Evolutionary conservation across 2,113 vertebrate species (phyloP).

Genomic region (Phyllopteryx taeniolatus): DNA sequence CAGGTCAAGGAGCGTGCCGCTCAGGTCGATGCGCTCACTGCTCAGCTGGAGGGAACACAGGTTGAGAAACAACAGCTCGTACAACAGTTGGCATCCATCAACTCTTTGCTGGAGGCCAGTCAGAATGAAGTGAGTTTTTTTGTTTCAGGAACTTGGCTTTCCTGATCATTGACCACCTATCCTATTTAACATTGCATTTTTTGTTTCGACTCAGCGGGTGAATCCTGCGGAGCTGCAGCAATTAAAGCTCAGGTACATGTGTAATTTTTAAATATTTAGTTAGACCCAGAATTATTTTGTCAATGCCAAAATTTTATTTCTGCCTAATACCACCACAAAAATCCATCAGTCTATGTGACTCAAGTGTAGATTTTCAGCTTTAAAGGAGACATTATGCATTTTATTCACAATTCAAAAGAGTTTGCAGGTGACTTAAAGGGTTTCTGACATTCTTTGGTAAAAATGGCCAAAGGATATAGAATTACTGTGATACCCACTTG

Average conservation of each 20-base stretch:
- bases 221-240: conserved; percentile 71
- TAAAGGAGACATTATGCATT: no score
- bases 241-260: conserved; percentile 76
- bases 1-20: conserved; percentile 73
- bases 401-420: no score
- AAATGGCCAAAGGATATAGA: no score
- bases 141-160: neutral
- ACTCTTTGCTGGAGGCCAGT: conserved; percentile 82
- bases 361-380: no score
- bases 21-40: conserved; percentile 74
- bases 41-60: conserved; percentile 74
- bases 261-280: neutral
- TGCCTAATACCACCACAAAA: no score
- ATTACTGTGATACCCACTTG: no score
- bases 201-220: conserved; percentile 18
- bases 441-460: no score
- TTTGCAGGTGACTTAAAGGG: no score
- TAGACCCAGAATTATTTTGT: neutral
- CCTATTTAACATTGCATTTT: neutral
- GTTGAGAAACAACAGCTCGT: conserved; percentile 77
- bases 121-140: conserved; percentile 70
- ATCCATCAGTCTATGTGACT: no score
- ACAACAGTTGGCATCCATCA: conserved; percentile 80
- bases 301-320: neutral
- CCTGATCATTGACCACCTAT: neutral